Evolutionary conservation across 2,113 vertebrate species (phyloP).

Genomic region (Cygnus atratus): DNA sequence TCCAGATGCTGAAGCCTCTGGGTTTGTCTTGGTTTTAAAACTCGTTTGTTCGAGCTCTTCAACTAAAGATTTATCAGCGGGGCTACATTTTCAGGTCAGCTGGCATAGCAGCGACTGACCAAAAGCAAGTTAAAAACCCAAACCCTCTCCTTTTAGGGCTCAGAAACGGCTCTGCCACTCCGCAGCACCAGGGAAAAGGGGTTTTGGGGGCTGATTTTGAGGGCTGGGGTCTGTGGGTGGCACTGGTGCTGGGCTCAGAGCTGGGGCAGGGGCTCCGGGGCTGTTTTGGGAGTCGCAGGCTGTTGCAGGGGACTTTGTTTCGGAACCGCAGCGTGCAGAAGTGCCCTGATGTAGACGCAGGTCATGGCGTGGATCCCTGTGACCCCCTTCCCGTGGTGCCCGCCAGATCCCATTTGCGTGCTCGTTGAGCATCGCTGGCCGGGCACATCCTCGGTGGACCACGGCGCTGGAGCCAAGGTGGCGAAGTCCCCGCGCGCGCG

Average conservation of each 20-base stretch:
- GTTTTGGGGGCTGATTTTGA: no score
- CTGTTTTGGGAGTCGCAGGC: neutral
- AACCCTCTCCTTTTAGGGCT: neutral
- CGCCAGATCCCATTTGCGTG: no score
- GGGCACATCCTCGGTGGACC: neutral
- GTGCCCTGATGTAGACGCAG: rapidly evolving
- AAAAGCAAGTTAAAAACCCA: neutral
- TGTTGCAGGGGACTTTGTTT: neutral
- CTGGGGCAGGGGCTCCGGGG: neutral
- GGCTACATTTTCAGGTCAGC: neutral
- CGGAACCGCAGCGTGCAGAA: neutral
- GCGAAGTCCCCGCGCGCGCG: no score
- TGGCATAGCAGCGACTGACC: neutral
- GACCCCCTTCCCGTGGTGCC: rapidly evolving
- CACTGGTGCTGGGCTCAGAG: rapidly evolving
- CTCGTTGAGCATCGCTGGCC: no score
- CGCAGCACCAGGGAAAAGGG: no score
- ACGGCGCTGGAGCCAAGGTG: no score
- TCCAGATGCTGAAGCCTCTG: neutral
- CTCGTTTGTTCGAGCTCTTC: neutral
- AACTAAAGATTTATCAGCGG: neutral
- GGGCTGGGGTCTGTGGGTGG: no score
- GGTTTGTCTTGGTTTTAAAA: neutral
- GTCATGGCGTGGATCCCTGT: rapidly evolving
- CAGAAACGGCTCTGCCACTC: neutral